These are phyloP conservation scores for Meiosimyza decipiens DNA, from an alignment of 2,888 invertebrate species.

Conservation along the genomic window DNA sequence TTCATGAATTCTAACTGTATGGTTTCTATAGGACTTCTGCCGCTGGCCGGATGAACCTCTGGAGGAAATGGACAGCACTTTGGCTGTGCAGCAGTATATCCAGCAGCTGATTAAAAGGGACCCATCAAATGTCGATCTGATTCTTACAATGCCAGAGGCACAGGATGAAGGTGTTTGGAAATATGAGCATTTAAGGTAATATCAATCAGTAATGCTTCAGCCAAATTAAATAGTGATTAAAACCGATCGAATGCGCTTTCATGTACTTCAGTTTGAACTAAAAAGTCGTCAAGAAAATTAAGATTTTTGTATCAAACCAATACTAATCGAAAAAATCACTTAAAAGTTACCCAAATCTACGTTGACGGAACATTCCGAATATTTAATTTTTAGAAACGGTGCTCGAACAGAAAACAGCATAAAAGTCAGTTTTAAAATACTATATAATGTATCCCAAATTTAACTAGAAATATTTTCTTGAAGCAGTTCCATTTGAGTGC, in stretches of 20 bases:
- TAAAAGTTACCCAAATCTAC: no score
- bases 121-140: slow-evolving; percentile 92
- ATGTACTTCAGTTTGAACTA: no score
- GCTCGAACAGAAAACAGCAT: not conserved
- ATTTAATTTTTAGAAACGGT: not conserved
- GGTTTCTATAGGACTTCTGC: slow-evolving; percentile 83
- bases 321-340: no score
- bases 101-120: slow-evolving; percentile 96
- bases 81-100: slow-evolving; percentile 98
- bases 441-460: no score
- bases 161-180: slow-evolving; percentile 99
- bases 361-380: not conserved
- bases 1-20: not conserved
- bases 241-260: no score
- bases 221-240: no score
- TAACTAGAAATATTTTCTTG: no score
- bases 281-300: no score
- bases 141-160: slow-evolving; percentile 94
- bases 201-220: not conserved
- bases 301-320: no score
- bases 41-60: slow-evolving; percentile 98
- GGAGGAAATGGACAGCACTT: slow-evolving; percentile 99
- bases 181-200: slow-evolving; percentile 94
- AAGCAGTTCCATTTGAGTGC: no score
- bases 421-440: no score